Evolutionary conservation across 2,113 vertebrate genomes (phyloP).

Genomic region (Myotis davidii): DNA sequence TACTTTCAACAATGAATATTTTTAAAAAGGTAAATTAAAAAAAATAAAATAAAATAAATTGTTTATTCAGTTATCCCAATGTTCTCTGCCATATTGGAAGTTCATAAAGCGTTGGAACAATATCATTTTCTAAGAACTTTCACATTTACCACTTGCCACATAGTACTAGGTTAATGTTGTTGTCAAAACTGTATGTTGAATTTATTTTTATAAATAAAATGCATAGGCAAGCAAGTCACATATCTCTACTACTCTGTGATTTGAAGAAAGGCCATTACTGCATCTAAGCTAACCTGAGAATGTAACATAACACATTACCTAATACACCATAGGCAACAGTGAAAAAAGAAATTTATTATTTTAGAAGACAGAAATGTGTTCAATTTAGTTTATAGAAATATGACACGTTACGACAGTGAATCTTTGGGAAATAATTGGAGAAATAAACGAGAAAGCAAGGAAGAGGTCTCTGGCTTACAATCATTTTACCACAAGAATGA

Average conservation of each 20-base stretch:
- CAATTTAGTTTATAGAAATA: background rate
- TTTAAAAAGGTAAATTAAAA: no score
- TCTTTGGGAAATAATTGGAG: background rate
- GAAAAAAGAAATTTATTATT: background rate
- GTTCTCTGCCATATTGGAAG: background rate
- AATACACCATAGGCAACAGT: background rate
- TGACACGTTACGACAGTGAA: background rate
- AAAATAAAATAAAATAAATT: constrained; percentile 22
- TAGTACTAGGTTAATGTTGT: background rate
- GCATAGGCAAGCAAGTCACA: background rate
- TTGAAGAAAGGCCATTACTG: background rate
- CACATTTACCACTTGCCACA: background rate
- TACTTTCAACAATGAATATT: no score
- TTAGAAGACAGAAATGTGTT: background rate
- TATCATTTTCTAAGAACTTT: background rate
- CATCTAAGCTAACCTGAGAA: background rate
- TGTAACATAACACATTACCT: background rate
- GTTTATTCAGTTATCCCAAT: background rate
- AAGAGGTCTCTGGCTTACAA: background rate
- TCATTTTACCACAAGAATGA: background rate
- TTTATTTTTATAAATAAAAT: constrained; percentile 33
- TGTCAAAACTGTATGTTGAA: background rate
- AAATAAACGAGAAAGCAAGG: background rate
- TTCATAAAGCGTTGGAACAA: background rate
- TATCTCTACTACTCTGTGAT: background rate